These are phyloP conservation scores for Heliocidaris erythrogramma DNA, from an alignment of 35 echinoderm and acorn worm genomes.

Conservation along the genomic window DNA sequence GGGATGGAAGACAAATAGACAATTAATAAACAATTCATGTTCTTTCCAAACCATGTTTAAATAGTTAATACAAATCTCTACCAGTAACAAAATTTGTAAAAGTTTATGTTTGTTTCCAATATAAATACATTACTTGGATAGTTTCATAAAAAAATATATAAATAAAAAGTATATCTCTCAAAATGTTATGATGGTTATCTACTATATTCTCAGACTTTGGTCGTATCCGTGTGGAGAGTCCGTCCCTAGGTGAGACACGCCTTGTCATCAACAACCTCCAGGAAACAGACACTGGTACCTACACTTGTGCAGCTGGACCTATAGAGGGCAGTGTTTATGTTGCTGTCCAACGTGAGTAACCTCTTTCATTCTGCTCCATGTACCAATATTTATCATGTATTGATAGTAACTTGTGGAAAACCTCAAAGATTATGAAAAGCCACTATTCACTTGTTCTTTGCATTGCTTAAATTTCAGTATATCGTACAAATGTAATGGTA, in stretches of 20 bases:
- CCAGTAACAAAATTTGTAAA: no score
- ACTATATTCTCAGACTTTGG: background rate
- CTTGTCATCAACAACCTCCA: constrained; percentile 59
- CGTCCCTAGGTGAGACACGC: constrained; percentile 46
- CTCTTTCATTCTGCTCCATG: background rate
- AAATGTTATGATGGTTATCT: no score
- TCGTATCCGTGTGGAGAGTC: constrained; percentile 50
- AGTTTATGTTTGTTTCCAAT: no score
- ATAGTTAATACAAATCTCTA: no score
- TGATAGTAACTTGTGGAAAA: background rate
- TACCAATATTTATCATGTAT: background rate
- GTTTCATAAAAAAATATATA: no score
- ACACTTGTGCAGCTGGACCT: constrained; percentile 71
- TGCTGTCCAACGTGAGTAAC: constrained; percentile 69
- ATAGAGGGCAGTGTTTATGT: constrained; percentile 64
- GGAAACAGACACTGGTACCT: constrained; percentile 69
- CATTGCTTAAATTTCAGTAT: background rate
- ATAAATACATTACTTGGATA: no score
- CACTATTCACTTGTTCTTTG: background rate
- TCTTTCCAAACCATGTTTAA: no score
- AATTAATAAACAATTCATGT: no score
- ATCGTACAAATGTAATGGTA: background rate
- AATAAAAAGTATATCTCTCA: no score
- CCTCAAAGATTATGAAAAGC: background rate
- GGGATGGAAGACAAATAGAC: no score